Evolutionary conservation across 2,113 vertebrate species (phyloP).

Genomic region (Monarcha castaneiventris): DNA sequence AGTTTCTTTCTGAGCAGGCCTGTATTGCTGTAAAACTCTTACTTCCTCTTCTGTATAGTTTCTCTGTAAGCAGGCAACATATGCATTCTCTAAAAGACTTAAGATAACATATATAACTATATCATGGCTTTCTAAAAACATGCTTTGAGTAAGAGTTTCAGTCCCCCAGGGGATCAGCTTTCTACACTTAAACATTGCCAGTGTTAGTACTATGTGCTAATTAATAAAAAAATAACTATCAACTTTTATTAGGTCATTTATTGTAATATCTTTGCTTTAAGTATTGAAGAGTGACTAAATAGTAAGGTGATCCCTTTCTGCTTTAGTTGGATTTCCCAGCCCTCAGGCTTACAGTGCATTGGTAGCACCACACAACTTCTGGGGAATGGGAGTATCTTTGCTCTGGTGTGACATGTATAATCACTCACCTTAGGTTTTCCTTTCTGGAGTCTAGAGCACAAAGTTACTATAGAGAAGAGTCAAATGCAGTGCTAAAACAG

Average conservation of each 20-base stretch:
- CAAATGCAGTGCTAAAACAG: neutral
- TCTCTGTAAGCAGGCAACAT: neutral
- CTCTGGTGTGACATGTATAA: neutral
- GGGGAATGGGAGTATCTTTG: neutral
- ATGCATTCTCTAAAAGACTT: neutral
- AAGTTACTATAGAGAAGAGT: neutral
- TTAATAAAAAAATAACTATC: slow-evolving; percentile 6
- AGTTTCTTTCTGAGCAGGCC: neutral
- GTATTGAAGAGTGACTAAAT: slow-evolving; percentile 3
- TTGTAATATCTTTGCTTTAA: neutral
- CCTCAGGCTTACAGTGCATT: neutral
- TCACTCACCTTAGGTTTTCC: neutral
- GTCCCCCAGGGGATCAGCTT: neutral
- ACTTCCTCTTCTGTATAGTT: neutral
- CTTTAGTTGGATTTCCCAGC: slow-evolving; percentile 14
- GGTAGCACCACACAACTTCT: neutral
- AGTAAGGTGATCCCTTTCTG: slow-evolving; percentile 20
- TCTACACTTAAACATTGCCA: neutral
- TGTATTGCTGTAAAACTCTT: neutral
- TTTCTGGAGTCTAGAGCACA: neutral
- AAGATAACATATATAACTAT: neutral
- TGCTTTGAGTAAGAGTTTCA: neutral
- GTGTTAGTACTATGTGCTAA: neutral
- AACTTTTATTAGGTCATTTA: neutral
- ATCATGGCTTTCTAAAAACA: neutral